These are phyloP conservation scores for Phaethon lepturus DNA, from an alignment of 2,113 vertebrate genomes.

Conservation along the genomic window DNA sequence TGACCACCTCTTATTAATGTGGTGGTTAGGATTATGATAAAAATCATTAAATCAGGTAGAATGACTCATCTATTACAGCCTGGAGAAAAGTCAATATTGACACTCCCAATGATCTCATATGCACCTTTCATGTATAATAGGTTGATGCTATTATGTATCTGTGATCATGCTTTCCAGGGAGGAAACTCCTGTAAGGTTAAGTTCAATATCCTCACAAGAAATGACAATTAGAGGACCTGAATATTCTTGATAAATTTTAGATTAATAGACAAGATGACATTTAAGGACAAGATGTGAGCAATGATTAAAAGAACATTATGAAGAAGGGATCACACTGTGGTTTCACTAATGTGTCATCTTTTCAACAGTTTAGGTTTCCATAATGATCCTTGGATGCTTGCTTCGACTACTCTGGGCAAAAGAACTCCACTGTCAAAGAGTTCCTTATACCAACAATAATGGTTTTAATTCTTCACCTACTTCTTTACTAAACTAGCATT, in stretches of 20 bases:
- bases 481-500: neutral
- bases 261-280: conserved; percentile 39
- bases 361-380: neutral
- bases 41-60: conserved; percentile 40
- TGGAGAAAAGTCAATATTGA: conserved; percentile 67
- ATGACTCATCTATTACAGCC: conserved; percentile 48
- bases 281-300: conserved; percentile 4
- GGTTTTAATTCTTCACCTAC: neutral
- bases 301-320: conserved; percentile 43
- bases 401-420: neutral
- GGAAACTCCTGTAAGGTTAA: conserved; percentile 6
- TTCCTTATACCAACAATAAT: neutral
- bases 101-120: conserved; percentile 33
- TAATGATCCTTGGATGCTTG: neutral
- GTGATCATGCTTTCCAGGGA: neutral
- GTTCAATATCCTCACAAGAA: conserved; percentile 38
- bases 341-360: conserved; percentile 4
- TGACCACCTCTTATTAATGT: neutral
- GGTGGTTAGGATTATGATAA: conserved; percentile 14
- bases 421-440: neutral
- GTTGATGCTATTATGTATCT: conserved; percentile 19
- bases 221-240: neutral
- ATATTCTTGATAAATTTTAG: conserved; percentile 41
- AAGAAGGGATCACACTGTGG: neutral
- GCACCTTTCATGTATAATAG: conserved; percentile 33